A percentile compares a stretch with the other conserved stretches of the same genome.
Conservation (phyloP, 2,888 invertebrate species). For the Stenodera caucasica region DNA sequence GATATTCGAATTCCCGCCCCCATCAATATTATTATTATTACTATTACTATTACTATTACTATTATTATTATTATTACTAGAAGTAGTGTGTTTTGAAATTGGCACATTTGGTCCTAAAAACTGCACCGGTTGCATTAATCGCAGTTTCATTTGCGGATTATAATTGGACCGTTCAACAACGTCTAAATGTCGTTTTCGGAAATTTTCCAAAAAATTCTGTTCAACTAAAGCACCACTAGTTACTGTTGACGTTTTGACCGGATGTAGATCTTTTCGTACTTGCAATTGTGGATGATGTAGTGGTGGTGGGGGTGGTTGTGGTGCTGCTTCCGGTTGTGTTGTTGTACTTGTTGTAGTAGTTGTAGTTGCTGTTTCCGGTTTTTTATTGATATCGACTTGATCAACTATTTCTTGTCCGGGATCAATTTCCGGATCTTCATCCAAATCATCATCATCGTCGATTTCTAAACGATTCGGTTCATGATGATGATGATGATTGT, state of each 20-base stretch:
- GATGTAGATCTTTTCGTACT: slow-evolving; percentile 75
- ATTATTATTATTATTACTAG: background rate
- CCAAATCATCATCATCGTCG: slow-evolving; percentile 48
- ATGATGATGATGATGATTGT: slow-evolving; percentile 45
- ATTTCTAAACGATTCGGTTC: slow-evolving; percentile 30
- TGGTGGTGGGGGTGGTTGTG: slow-evolving; percentile 43
- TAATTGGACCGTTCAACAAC: slow-evolving; percentile 54
- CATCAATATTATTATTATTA: slow-evolving; percentile 22
- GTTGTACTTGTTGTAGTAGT: no score
- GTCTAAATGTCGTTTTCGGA: slow-evolving; percentile 62
- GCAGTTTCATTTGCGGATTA: slow-evolving; percentile 47
- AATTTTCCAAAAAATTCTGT: slow-evolving; percentile 59
- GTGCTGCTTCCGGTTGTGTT: slow-evolving; percentile 44
- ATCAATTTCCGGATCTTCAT: slow-evolving; percentile 53
- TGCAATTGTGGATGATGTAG: slow-evolving; percentile 59
- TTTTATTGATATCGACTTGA: slow-evolving; percentile 57
- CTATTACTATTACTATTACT: background rate
- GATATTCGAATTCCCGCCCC: slow-evolving; percentile 38
- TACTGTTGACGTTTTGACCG: slow-evolving; percentile 49
- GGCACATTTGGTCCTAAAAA: slow-evolving; percentile 38
- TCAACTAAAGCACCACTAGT: slow-evolving; percentile 56
- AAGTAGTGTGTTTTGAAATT: slow-evolving; percentile 23
- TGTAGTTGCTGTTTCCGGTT: slow-evolving; percentile 62
- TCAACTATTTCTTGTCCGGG: slow-evolving; percentile 54
- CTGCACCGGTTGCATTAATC: slow-evolving; percentile 40